Conservation (phyloP, 2,113 vertebrate species). For the Anarrhichthys ocellatus region DNA sequence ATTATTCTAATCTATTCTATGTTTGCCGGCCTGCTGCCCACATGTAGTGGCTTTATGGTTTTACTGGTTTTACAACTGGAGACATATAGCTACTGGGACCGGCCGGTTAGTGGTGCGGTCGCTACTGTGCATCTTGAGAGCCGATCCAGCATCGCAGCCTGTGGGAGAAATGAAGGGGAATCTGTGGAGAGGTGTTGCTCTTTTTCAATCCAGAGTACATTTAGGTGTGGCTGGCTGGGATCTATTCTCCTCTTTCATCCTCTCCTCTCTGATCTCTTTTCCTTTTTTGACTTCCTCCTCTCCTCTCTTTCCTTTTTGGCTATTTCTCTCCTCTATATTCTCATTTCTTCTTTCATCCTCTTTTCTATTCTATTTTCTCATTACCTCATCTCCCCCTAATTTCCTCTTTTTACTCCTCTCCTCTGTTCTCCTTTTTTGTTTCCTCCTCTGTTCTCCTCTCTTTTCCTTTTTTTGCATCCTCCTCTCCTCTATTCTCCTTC, state of each 20-base stretch:
- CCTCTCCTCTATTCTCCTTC: background rate
- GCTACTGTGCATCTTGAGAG: background rate
- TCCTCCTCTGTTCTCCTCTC: background rate
- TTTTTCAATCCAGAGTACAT: conserved; percentile 18
- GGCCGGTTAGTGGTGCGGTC: conserved; percentile 6
- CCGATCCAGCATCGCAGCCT: background rate
- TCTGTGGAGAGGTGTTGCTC: conserved; percentile 17
- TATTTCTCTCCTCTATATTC: background rate
- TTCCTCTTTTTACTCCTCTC: background rate
- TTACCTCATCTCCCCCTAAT: background rate
- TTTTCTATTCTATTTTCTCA: background rate
- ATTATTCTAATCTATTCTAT: too few relatives aligned
- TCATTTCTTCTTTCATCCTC: background rate
- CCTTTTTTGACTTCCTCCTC: background rate
- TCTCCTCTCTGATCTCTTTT: too few relatives aligned
- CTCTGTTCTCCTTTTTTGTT: background rate
- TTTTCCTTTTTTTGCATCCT: background rate
- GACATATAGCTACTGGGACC: conserved; percentile 1
- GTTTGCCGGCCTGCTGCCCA: background rate
- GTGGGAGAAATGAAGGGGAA: conserved; percentile 1
- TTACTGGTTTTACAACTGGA: conserved; percentile 20
- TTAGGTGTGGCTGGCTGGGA: conserved; percentile 56
- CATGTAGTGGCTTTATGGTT: background rate
- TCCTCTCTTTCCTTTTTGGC: background rate
- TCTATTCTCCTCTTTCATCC: conserved; percentile 2